Conservation (phyloP, 2,113 vertebrate genomes). For the Laticauda laticaudata region DNA sequence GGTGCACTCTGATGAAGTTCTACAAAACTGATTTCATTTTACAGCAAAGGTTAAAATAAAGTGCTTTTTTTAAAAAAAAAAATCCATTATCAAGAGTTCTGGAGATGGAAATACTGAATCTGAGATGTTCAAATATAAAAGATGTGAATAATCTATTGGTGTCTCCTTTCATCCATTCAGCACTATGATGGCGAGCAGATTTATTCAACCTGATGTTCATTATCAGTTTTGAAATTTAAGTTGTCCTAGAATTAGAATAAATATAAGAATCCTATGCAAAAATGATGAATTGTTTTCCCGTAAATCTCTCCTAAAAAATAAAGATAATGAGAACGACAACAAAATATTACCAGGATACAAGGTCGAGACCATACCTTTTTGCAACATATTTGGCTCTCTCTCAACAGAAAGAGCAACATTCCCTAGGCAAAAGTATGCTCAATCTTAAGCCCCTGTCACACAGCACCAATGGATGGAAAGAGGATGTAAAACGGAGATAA, state of each 20-base stretch:
- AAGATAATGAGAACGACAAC: too few relatives aligned
- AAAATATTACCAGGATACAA: neutral
- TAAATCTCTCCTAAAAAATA: neutral
- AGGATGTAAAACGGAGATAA: too few relatives aligned
- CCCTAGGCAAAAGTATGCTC: neutral
- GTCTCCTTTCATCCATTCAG: neutral
- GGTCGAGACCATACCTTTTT: neutral
- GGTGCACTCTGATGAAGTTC: neutral
- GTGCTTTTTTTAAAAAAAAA: neutral
- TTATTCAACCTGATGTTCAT: neutral
- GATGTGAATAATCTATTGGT: neutral
- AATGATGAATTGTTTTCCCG: neutral
- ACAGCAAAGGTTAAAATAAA: neutral
- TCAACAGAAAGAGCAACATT: neutral
- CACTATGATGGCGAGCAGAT: neutral
- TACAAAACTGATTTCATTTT: neutral
- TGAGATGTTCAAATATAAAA: neutral
- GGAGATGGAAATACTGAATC: neutral
- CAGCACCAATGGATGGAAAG: too few relatives aligned
- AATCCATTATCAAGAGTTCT: neutral
- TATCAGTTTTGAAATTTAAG: neutral
- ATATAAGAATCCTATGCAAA: neutral
- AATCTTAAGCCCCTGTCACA: too few relatives aligned
- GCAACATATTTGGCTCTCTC: neutral
- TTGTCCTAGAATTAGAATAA: neutral